Percentiles rank a stretch among this genome's conserved stretches.
These are phyloP conservation scores for Andrena minutula DNA, from an alignment of 2,888 invertebrate genomes.

Conservation along the genomic window DNA sequence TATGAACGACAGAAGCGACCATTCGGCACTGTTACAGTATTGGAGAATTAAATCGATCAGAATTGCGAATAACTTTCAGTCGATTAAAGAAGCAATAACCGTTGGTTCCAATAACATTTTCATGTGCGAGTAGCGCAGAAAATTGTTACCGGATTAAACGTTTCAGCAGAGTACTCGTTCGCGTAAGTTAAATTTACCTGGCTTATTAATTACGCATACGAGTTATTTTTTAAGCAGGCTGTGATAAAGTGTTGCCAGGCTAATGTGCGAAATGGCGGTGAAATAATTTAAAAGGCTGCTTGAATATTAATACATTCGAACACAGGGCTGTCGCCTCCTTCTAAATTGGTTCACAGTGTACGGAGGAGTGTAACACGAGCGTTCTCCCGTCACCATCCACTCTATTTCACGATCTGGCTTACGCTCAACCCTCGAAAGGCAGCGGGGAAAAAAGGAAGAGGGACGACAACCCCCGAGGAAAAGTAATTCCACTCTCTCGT, in stretches of 20 bases:
- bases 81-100: not conserved
- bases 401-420: constrained; percentile 21
- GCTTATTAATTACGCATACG: not conserved
- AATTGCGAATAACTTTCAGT: not conserved
- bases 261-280: not conserved
- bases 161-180: not conserved
- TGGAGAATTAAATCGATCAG: not conserved
- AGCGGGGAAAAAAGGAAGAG: not conserved
- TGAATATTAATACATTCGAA: not conserved
- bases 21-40: not conserved
- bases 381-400: not conserved
- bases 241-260: not conserved
- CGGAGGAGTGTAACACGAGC: not conserved
- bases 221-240: not conserved
- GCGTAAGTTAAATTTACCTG: not conserved
- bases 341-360: constrained; percentile 6
- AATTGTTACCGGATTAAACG: constrained; percentile 1
- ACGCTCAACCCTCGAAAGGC: constrained; percentile 14
- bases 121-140: not conserved
- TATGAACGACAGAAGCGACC: not conserved
- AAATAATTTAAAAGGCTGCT: not conserved
- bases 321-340: not conserved
- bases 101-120: not conserved
- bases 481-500: constrained; percentile 42
- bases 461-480: constrained; percentile 12